Conservation (phyloP, 2,888 invertebrate species). For the Apamea epomidion region DNA sequence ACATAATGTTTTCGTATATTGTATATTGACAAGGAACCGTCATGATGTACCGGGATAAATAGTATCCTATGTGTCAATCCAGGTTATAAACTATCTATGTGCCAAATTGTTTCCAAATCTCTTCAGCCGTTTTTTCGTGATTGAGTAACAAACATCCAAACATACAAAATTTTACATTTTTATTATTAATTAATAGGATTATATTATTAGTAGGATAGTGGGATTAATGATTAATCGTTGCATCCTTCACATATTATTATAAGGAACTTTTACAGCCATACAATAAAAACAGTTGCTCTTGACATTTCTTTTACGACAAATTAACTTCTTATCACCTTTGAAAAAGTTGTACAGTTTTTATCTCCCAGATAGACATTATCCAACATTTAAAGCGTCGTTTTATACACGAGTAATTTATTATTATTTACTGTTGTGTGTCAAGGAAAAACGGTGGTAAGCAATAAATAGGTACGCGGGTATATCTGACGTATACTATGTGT, state of each 20-base stretch:
- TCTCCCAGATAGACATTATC: constrained; percentile 37
- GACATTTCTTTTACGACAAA: constrained; percentile 4
- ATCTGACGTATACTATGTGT: constrained; percentile 34
- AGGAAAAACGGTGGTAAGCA: constrained; percentile 64
- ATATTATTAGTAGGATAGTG: too few species aligned
- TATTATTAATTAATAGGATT: too few species aligned
- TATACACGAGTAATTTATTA: constrained; percentile 50
- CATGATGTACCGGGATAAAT: too few species aligned
- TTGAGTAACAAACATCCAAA: too few species aligned
- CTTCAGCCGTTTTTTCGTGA: too few species aligned
- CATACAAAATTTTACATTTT: too few species aligned
- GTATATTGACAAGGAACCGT: too few species aligned
- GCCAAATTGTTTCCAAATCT: too few species aligned
- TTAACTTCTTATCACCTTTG: constrained; percentile 1
- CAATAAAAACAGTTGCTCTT: neutral
- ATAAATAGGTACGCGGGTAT: constrained; percentile 41
- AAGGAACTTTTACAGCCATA: neutral
- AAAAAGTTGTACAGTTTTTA: constrained; percentile 23
- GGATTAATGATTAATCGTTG: neutral
- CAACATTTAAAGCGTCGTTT: constrained; percentile 18
- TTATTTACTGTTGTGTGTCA: constrained; percentile 63
- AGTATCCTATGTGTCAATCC: too few species aligned
- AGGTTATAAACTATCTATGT: too few species aligned
- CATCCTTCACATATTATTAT: too few species aligned
- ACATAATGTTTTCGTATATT: too few species aligned